These are phyloP conservation scores for Melanotaenia trifasciata DNA, from an alignment of 2,797 vertebrate genomes.

Conservation along the genomic window DNA sequence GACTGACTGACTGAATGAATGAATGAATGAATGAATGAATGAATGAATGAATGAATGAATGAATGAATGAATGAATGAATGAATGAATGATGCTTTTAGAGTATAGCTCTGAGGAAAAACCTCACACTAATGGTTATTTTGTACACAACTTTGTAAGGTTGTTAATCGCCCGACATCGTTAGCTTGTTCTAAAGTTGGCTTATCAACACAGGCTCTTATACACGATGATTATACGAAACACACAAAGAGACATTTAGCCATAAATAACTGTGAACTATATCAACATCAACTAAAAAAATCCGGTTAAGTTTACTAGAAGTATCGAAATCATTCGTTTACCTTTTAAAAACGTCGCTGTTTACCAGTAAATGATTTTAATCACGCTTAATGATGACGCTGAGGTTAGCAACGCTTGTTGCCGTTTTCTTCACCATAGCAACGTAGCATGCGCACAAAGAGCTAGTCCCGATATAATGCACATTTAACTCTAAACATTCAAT, in stretches of 20 bases:
- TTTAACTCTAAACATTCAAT: neutral
- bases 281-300: neutral
- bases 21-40: no score
- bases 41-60: neutral
- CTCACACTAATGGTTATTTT: neutral
- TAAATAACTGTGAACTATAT: neutral
- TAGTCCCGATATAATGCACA: slow-evolving; percentile 5
- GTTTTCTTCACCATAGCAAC: slow-evolving; percentile 75
- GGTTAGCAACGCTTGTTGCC: slow-evolving; percentile 49
- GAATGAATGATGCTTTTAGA: neutral
- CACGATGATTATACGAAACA: neutral
- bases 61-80: neutral
- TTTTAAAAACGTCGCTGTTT: slow-evolving; percentile 31
- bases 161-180: neutral
- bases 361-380: slow-evolving; percentile 29
- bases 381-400: slow-evolving; percentile 73
- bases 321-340: slow-evolving; percentile 25
- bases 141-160: neutral
- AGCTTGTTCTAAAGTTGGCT: slow-evolving; percentile 13
- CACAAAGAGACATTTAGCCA: neutral
- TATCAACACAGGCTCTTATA: neutral
- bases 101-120: neutral
- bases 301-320: neutral
- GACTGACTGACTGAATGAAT: no score
- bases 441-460: slow-evolving; percentile 37